Evolutionary conservation across 2,888 invertebrate species (phyloP), one percentile per base, ranked within the genome.

Genomic region (Dasysyrphus tricinctus): DNA sequence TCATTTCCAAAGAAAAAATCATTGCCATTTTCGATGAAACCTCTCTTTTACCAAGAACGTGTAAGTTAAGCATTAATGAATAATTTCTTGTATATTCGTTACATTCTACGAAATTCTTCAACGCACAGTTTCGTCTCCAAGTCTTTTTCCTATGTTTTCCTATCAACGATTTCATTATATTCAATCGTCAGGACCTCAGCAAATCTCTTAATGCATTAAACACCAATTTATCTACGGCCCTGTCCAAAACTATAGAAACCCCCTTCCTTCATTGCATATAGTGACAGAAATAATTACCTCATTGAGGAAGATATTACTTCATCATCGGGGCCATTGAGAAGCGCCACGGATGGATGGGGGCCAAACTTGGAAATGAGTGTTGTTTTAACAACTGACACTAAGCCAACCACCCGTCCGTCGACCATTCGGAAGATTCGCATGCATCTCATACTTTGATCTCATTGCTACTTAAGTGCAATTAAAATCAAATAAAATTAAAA

Each of bases 391-490:
- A 73, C 81, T 77, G 80, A 80, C 81, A 74, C 56, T 85, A 85
- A 85, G 80, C 76, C 80, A 69, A 69, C 63, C 63, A 34, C 44
- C 44, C 29, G 42, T 39, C 39, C 24, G 12, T 51, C 49, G 47
- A 19, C 57, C 51, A 34, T 34, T 47, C 54, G 14, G 29, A 16
- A 63, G 82, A 86, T 86, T 86, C 81, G 74, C 81, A 77, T 78
- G 78, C 81, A 81, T 81, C 81, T 78, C 78, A 86, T 88, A 83
- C 91, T 91, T 91, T 91, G 91, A 91, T 91, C 91, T 92, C 89
- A 89, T 91, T 89, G 89, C 90, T 90, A 90, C 90, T 90, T 90
- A 90, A 90, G 90, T 89, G 90, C 89, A 90, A 90, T 90, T 91
- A 89, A 90, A 91, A 92, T 91, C 92, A 92, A 91, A 91, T 91